Conservation (phyloP, 2,113 vertebrate genomes). For the Pterocles orientalis region DNA sequence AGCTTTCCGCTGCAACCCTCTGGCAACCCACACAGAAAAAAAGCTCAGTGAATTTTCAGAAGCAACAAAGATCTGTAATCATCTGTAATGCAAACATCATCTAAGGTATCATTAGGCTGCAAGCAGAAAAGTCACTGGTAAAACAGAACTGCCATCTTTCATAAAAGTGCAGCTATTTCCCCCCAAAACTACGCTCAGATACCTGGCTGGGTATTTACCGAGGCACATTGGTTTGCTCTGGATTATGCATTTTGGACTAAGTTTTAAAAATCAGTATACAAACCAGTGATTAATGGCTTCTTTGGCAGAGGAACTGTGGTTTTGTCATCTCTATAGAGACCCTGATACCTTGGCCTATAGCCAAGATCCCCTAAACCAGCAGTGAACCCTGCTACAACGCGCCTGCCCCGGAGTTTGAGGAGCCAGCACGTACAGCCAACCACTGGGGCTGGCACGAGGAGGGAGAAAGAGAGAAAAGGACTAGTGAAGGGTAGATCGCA, state of each 20-base stretch:
- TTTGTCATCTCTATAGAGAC: background rate
- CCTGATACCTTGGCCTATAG: background rate
- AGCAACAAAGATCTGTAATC: rapidly evolving
- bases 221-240: background rate
- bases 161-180: background rate
- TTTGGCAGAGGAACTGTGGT: background rate
- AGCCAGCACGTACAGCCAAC: background rate
- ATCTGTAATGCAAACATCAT: background rate
- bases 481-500: no score
- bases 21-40: background rate
- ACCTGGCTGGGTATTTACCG: background rate
- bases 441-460: rapidly evolving
- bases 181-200: background rate
- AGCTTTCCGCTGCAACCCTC: background rate
- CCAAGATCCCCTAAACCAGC: background rate
- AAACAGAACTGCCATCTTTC: background rate
- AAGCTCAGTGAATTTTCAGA: background rate
- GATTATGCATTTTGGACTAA: background rate
- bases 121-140: background rate
- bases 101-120: background rate
- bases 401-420: background rate
- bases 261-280: background rate
- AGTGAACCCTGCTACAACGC: background rate
- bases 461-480: background rate
- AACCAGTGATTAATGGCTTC: background rate